Evolutionary conservation across 1,140 invertebrate genomes (phyloP).

Genomic region (Listronotus oregonensis): DNA sequence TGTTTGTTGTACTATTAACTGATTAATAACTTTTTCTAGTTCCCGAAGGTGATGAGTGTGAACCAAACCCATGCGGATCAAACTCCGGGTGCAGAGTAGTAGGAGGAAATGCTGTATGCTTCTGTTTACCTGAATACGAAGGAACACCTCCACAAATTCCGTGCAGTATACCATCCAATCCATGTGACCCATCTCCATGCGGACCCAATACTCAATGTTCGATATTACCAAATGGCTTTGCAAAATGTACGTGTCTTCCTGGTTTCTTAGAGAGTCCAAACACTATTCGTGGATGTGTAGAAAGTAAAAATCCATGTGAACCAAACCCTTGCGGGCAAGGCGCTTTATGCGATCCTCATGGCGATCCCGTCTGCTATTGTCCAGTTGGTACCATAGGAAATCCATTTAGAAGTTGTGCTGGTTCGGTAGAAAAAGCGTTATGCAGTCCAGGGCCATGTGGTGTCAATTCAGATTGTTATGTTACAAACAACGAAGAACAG

Average conservation of each 20-base stretch:
- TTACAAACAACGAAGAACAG: slow-evolving; percentile 72
- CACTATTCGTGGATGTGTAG: slow-evolving; percentile 81
- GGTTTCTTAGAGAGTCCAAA: slow-evolving; percentile 86
- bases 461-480: slow-evolving; percentile 79
- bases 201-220: slow-evolving; percentile 87
- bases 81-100: slow-evolving; percentile 80
- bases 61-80: slow-evolving; percentile 81
- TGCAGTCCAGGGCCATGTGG: slow-evolving; percentile 82
- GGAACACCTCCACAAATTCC: slow-evolving; percentile 76
- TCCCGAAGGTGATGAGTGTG: slow-evolving; percentile 83
- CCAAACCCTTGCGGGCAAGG: slow-evolving; percentile 80
- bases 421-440: slow-evolving; percentile 62
- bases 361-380: slow-evolving; percentile 80
- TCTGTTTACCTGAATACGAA: slow-evolving; percentile 86
- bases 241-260: slow-evolving; percentile 83
- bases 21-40: slow-evolving; percentile 62
- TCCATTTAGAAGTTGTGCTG: slow-evolving; percentile 74
- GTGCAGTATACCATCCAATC: slow-evolving; percentile 71
- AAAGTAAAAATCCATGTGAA: slow-evolving; percentile 77
- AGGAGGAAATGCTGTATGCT: slow-evolving; percentile 73
- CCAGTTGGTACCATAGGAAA: slow-evolving; percentile 76
- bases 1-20: not conserved
- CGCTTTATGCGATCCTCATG: slow-evolving; percentile 78
- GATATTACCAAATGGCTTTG: slow-evolving; percentile 78
- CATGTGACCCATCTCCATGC: slow-evolving; percentile 84